Base-by-base conservation (phyloP, 1,140 invertebrate species). In the Sitobion miscanthi region DNA sequence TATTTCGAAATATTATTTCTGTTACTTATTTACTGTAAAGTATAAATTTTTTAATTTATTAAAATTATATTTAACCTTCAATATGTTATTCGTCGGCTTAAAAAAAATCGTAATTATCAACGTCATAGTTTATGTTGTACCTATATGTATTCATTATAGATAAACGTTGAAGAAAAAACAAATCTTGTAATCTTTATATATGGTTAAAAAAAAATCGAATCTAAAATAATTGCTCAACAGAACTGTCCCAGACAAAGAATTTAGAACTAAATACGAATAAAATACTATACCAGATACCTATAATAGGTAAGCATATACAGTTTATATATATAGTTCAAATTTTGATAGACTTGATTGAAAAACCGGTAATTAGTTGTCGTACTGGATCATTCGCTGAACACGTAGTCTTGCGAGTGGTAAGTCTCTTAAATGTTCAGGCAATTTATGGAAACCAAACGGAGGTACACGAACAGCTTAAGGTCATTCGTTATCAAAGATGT, bases 311-410 rank as follows among this genome's bases (percentile, higher is more conserved):
- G 14, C 14, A 30, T n/a, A 30, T 30, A 69, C 9, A 62, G 30
- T 77, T 2, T 47, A 45, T 47, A 47, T 25, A 86, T 45, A 30
- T 52, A 52, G 52, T 54, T 89, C 47, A 52, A 54, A 54, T 89
- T 89, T 52, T 35, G 42, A 87, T 87, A 30, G 35, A 54, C 87
- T 89, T 23, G 20, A 52, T 54, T 89, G 87, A 54, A 54, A 89
- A 89, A 89, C 87, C 87, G 87, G 87, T 89, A 89, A 89, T 52
- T 54, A 89, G 47, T 89, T 52, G 87, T 21, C 49, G 35, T 21
- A 30, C 47, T 35, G 47, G 47, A 52, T 88, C 47, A 35, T 89
- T 89, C 87, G 49, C 7, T 38, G 87, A 89, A 89, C 17, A n/a
- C 8, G n/a, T 20, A 20, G 45, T 42, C 83, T 25, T 85, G 83